Conservation (phyloP, 2,888 invertebrate species). For the Lottia gigantea region DNA sequence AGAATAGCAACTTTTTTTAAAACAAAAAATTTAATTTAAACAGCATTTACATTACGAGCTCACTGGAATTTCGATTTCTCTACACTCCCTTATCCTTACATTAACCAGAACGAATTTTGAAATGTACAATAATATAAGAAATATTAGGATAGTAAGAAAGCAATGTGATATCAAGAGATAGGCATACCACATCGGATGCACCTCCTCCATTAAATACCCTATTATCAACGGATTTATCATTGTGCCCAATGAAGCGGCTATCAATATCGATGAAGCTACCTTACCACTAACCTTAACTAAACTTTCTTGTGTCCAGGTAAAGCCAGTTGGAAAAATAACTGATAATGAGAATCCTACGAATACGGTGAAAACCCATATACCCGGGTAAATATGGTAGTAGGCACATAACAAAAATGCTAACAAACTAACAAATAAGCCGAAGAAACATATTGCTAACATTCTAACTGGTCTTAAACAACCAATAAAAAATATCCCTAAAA, state of each 20-base stretch:
- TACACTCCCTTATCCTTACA: neutral
- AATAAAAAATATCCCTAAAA: conserved; percentile 63
- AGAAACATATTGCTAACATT: conserved; percentile 41
- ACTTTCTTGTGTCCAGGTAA: conserved; percentile 66
- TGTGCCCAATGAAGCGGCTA: conserved; percentile 65
- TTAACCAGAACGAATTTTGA: neutral
- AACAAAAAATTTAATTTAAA: no score
- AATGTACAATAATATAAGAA: conserved; percentile 28
- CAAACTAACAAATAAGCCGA: conserved; percentile 33
- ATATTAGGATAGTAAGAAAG: conserved; percentile 44
- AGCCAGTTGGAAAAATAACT: conserved; percentile 66
- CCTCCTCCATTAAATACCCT: conserved; percentile 58
- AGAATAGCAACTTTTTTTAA: no score
- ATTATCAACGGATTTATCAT: conserved; percentile 62
- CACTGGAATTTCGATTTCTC: neutral
- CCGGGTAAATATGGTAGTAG: conserved; percentile 33
- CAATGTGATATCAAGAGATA: conserved; percentile 53
- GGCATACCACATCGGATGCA: conserved; percentile 59
- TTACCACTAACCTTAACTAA: conserved; percentile 64
- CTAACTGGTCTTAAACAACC: conserved; percentile 56
- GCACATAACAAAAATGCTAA: conserved; percentile 28
- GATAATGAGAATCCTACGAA: conserved; percentile 65
- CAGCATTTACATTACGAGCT: no score
- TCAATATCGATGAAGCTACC: conserved; percentile 62
- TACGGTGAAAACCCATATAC: conserved; percentile 57